Evolutionary conservation across 2,888 invertebrate species (phyloP), one percentile per base, ranked within the genome.

Genomic region (Drosophila yooni): DNA sequence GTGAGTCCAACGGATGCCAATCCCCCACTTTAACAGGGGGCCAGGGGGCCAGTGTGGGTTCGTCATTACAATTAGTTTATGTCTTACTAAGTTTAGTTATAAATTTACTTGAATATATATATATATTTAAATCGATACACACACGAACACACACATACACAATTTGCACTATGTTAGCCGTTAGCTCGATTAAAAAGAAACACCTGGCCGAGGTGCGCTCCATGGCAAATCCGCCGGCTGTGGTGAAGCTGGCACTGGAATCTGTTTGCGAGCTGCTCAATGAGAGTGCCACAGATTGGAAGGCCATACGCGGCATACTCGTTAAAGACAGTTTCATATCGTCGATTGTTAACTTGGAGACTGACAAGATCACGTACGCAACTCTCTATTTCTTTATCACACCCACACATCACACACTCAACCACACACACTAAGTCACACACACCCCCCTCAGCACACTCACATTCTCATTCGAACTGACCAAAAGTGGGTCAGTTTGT

Each of bases 301-400:
- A 98, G 94, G 96, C 97, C 84, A 98, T 98, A 94, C 96, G 97
- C 73, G 96, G 97, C 79, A 96, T 97, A 88, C 96, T 98, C 92
- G 97, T 98, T 95, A 96, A 97, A 94, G 99, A 99, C 94, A 98
- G 98, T 95, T 98, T 98, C 94, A 98, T 98, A 94, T 96, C 96
- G 68, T 97, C 97, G 85, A 98, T 98, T 94, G 97, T 98, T 94
- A 97, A 97, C 95, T 98, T 98, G 95, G 96, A 96, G 94, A 98
- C 98, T 82, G 97, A 98, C 92, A 96, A 96, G 92, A 96, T 99
- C 94, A 96, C 96, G 97, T 98, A 98, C 91, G 93, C 87, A 87
- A 87, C 54, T 70, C 56, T 75, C 68, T 70, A 72, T 84, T 67
- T 81, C 56, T 70, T 52, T 65, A 46, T 57, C 51, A 56, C 75